These are phyloP conservation scores for Nymphicus hollandicus DNA, from an alignment of 2,113 vertebrate species.

Conservation along the genomic window DNA sequence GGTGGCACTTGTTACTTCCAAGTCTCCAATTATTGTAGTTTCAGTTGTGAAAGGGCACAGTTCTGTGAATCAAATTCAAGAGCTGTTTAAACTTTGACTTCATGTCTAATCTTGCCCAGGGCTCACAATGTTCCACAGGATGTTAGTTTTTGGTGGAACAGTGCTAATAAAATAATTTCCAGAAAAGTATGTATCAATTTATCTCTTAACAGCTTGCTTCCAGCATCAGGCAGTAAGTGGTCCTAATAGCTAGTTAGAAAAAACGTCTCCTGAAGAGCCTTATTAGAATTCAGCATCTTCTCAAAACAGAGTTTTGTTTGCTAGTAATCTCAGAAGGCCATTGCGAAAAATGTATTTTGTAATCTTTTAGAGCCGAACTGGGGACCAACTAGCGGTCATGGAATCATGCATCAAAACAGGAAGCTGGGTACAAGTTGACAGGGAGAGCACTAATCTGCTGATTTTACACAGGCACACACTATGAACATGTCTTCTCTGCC, in stretches of 20 bases:
- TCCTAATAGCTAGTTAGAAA: background rate
- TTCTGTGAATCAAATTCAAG: background rate
- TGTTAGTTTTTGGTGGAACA: background rate
- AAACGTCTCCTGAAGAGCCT: background rate
- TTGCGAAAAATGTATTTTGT: conserved; percentile 45
- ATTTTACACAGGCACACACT: background rate
- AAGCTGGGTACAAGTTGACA: conserved; percentile 14
- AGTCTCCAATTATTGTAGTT: background rate
- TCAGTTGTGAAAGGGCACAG: background rate
- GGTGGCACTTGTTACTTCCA: background rate
- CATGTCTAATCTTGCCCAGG: background rate
- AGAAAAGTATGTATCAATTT: background rate
- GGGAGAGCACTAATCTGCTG: background rate
- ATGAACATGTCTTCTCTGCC: background rate
- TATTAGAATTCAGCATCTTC: background rate
- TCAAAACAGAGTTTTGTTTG: background rate
- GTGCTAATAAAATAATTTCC: background rate
- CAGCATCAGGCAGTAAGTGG: background rate
- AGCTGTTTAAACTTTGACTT: background rate
- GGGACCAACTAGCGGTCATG: conserved; percentile 17
- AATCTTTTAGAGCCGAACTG: background rate
- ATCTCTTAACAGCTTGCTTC: background rate
- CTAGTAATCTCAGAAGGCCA: background rate
- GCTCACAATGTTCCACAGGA: accelerated
- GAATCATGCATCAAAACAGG: conserved; percentile 23